Evolutionary conservation across 2,797 vertebrate species (phyloP).

Genomic region (Sarcophilus harrisii): DNA sequence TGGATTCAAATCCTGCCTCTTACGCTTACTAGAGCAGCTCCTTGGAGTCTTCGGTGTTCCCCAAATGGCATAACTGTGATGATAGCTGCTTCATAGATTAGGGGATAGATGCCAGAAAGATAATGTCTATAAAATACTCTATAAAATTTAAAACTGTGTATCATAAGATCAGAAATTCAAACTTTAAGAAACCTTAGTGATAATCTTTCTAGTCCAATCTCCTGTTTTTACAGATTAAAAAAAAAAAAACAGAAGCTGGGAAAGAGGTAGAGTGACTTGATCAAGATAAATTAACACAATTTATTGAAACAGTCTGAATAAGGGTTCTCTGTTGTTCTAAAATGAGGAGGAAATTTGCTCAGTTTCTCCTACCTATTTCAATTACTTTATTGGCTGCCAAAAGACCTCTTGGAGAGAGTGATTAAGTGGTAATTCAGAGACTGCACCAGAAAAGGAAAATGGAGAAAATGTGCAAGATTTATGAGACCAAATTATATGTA

Average conservation of each 20-base stretch:
- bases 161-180: background rate
- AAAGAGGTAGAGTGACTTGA: background rate
- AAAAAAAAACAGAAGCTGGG: background rate
- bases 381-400: background rate
- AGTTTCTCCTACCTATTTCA: background rate
- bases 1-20: background rate
- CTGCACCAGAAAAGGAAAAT: background rate
- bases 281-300: background rate
- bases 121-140: background rate
- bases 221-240: background rate
- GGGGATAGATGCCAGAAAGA: background rate
- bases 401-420: background rate
- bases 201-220: background rate
- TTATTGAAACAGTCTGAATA: background rate
- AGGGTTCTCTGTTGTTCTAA: background rate
- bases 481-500: background rate
- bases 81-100: background rate
- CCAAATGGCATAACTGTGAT: background rate
- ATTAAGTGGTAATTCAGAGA: background rate
- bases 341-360: background rate
- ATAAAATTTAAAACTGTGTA: background rate
- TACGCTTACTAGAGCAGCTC: background rate
- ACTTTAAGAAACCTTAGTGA: background rate
- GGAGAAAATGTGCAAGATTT: background rate
- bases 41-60: background rate